phyloP scores from a whole-genome alignment of 2,888 invertebrate genomes.

The Acleris literana region DNA sequence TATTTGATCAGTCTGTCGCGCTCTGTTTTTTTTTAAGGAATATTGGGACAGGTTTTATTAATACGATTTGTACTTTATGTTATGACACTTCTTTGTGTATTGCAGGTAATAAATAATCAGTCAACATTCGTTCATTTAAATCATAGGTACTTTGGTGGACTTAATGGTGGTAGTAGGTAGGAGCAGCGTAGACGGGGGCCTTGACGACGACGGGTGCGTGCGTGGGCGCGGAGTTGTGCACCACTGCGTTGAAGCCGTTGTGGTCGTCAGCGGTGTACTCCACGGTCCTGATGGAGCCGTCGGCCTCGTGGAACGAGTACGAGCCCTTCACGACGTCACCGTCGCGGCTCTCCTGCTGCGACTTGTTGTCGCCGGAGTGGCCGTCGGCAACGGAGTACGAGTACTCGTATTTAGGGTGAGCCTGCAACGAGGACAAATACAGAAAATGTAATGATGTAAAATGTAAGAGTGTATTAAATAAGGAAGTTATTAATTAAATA shows the following conservation, averaged over 20 bases:
- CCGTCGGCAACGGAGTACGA: slow-evolving; percentile 73
- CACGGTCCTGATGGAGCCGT: slow-evolving; percentile 77
- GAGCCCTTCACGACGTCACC: slow-evolving; percentile 83
- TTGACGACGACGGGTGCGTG: slow-evolving; percentile 42
- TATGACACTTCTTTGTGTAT: slow-evolving; percentile 10
- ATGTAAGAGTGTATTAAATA: neutral
- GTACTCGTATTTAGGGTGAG: slow-evolving; percentile 75
- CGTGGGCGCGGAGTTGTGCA: slow-evolving; percentile 49
- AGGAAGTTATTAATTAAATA: neutral
- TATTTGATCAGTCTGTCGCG: too few relatives aligned
- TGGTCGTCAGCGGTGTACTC: slow-evolving; percentile 77
- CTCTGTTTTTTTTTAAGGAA: neutral
- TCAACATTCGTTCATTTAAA: slow-evolving; percentile 5
- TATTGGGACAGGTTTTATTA: neutral
- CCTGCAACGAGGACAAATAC: slow-evolving; percentile 45
- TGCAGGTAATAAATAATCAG: slow-evolving; percentile 9
- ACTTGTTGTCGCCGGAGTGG: slow-evolving; percentile 78
- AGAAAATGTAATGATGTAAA: neutral
- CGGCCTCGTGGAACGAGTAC: slow-evolving; percentile 78
- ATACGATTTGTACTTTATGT: neutral
- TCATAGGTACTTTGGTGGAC: neutral
- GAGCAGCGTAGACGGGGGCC: slow-evolving; percentile 44
- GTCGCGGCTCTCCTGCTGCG: slow-evolving; percentile 72
- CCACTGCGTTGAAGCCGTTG: slow-evolving; percentile 66
- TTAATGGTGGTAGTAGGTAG: slow-evolving; percentile 34